A percentile compares a stretch with the other conserved stretches of the same genome.
These are phyloP conservation scores for Gulo gulo DNA, from an alignment of 2,113 vertebrate genomes.

Conservation along the genomic window DNA sequence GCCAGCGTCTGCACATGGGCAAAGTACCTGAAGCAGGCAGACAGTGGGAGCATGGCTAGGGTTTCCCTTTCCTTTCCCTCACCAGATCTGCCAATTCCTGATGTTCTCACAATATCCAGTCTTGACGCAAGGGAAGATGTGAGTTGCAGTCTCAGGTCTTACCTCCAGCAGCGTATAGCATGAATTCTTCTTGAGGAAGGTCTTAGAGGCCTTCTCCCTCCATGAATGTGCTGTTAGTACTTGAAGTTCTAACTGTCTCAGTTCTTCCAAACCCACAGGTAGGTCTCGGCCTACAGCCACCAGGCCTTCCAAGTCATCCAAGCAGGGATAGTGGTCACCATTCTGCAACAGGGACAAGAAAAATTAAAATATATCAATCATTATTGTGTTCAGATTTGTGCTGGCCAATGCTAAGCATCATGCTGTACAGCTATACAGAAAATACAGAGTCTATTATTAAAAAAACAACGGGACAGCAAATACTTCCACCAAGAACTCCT, in stretches of 20 bases:
- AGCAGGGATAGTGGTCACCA: constrained; percentile 93
- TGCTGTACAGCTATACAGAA: background rate
- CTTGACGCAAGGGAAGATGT: background rate
- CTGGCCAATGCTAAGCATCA: background rate
- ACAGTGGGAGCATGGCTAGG: constrained; percentile 25
- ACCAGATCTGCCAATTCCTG: background rate
- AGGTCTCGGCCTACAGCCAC: constrained; percentile 93
- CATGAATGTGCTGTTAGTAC: constrained; percentile 92
- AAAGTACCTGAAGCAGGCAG: constrained; percentile 88
- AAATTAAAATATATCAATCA: background rate
- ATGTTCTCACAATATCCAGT: background rate
- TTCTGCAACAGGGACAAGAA: constrained; percentile 79
- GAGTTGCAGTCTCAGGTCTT: background rate
- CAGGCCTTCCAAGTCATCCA: constrained; percentile 94
- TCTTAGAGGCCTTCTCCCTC: constrained; percentile 93
- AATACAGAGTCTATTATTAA: background rate
- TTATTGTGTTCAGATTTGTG: background rate
- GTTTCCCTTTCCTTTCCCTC: background rate
- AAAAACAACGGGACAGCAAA: background rate
- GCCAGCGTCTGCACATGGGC: constrained; percentile 89
- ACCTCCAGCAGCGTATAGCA: constrained; percentile 92
- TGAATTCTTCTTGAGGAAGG: constrained; percentile 94
- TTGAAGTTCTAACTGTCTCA: constrained; percentile 92
- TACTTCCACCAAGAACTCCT: background rate
- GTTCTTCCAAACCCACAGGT: constrained; percentile 91